These are phyloP conservation scores for Gavialis gangeticus DNA, from an alignment of 2,113 vertebrate species.

Conservation along the genomic window DNA sequence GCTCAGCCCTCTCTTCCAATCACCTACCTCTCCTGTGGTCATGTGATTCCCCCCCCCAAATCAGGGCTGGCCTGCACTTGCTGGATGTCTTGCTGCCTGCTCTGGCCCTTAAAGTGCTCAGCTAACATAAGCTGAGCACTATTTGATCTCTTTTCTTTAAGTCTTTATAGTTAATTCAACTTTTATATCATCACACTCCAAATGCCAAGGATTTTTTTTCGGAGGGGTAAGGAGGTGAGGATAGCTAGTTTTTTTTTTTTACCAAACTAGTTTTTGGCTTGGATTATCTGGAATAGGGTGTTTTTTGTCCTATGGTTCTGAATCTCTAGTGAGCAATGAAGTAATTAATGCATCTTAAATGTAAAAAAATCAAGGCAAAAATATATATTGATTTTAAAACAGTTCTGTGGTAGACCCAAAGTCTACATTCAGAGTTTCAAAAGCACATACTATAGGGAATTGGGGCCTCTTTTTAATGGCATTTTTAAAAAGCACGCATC, in stretches of 20 bases:
- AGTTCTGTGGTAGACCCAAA: fast-evolving
- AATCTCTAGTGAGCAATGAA: background rate
- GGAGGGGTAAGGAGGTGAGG: background rate
- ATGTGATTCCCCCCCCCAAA: no score
- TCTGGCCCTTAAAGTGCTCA: no score
- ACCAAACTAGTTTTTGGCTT: background rate
- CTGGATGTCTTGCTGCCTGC: no score
- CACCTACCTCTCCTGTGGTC: no score
- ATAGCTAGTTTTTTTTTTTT: background rate
- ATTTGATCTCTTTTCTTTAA: background rate
- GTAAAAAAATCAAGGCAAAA: background rate
- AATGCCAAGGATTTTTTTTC: background rate
- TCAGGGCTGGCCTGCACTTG: no score
- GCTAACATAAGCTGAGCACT: no score
- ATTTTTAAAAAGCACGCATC: background rate
- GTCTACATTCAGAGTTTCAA: background rate
- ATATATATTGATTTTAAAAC: fast-evolving
- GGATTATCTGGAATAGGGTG: background rate
- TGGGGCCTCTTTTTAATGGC: background rate
- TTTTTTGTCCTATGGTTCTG: background rate
- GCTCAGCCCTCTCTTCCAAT: background rate
- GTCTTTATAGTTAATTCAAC: background rate
- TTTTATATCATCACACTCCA: background rate
- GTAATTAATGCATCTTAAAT: background rate
- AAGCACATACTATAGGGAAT: background rate